phyloP scores from a whole-genome alignment of 1,140 invertebrate species.

The Brachystomella parvula region DNA sequence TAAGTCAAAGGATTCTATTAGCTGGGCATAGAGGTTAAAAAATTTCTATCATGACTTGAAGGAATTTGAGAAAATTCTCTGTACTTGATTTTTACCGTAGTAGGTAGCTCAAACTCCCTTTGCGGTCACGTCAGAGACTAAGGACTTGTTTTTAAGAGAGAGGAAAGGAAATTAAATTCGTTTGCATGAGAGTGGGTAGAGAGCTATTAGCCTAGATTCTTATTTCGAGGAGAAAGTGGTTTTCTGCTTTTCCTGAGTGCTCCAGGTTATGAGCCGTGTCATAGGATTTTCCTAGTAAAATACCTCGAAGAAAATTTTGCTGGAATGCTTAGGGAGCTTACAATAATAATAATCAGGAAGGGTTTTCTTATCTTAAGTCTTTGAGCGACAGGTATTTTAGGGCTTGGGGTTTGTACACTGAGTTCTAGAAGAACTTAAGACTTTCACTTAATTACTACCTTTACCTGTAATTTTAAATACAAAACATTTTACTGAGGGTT shows the following conservation, averaged over 20 bases:
- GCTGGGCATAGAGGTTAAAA: no score
- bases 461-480: no score
- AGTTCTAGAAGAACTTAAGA: neutral
- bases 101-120: no score
- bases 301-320: neutral
- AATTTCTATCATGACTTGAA: no score
- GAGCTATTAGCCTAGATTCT: conserved; percentile 8
- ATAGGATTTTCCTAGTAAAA: neutral
- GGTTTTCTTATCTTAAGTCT: neutral
- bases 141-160: no score
- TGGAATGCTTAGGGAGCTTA: no score
- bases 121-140: no score
- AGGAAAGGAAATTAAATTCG: conserved; percentile 2
- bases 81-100: no score
- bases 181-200: neutral
- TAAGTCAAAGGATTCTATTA: no score
- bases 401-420: conserved; percentile 7
- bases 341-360: neutral
- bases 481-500: no score
- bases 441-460: neutral
- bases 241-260: no score
- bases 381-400: neutral
- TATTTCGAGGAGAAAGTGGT: neutral
- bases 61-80: no score
- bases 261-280: neutral